Percentiles rank a stretch among this genome's conserved stretches.
phyloP scores from a whole-genome alignment of 2,797 vertebrate genomes.

The Oryzias dopingdopingensis region DNA sequence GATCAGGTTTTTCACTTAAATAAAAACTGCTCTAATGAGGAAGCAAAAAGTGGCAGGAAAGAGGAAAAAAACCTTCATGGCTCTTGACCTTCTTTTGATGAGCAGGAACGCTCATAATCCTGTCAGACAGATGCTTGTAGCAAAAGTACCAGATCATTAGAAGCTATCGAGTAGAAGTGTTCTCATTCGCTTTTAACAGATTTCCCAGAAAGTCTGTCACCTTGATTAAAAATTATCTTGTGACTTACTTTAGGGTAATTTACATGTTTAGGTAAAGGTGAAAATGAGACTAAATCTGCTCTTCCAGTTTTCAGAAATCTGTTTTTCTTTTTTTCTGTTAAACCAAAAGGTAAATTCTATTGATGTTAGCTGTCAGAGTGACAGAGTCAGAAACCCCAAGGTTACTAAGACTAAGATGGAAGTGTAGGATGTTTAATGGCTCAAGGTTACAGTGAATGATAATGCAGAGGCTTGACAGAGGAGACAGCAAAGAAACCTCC shows the following conservation, averaged over 20 bases:
- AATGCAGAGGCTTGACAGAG: no score
- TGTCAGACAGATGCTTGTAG: slow-evolving; percentile 36
- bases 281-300: no score
- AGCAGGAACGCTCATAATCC: slow-evolving; percentile 53
- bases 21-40: slow-evolving; percentile 63
- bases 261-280: no score
- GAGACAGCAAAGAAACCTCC: no score
- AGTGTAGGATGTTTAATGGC: no score
- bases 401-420: no score
- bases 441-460: no score
- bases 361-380: no score
- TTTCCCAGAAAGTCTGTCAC: slow-evolving; percentile 4
- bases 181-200: slow-evolving; percentile 9
- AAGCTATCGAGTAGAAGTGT: slow-evolving; percentile 24
- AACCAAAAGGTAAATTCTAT: no score
- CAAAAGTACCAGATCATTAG: slow-evolving; percentile 48
- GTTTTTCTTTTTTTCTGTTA: no score
- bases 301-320: no score
- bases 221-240: slow-evolving; percentile 16
- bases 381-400: no score
- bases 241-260: neutral
- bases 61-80: slow-evolving; percentile 2
- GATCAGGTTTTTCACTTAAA: slow-evolving; percentile 40
- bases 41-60: slow-evolving; percentile 10
- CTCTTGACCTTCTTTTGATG: slow-evolving; percentile 63